phyloP scores from a whole-genome alignment of 2,797 vertebrate species.

The Catostomus latipinnis region DNA sequence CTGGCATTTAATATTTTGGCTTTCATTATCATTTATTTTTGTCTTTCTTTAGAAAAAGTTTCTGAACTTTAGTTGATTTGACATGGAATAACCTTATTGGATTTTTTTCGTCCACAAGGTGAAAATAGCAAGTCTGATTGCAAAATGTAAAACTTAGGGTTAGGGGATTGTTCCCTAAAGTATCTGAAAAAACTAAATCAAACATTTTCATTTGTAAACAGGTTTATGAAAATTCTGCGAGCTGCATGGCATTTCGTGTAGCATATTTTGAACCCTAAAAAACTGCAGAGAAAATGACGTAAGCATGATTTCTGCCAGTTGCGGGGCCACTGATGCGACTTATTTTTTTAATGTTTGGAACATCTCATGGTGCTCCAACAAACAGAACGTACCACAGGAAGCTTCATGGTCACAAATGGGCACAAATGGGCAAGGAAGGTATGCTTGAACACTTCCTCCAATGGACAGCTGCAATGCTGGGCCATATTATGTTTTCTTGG shows the following conservation, averaged over 20 bases:
- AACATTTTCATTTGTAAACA: not conserved
- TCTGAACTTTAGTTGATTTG: too few relatives aligned
- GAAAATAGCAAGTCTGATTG: too few relatives aligned
- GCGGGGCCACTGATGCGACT: not conserved
- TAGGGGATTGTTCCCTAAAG: too few relatives aligned
- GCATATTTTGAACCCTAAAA: not conserved
- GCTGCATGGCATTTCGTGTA: not conserved
- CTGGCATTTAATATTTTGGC: too few relatives aligned
- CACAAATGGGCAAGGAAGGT: not conserved
- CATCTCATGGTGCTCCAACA: not conserved
- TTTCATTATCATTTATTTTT: too few relatives aligned
- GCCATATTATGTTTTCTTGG: constrained; percentile 59
- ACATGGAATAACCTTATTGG: too few relatives aligned
- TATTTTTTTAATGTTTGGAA: constrained; percentile 14
- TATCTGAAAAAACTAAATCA: too few relatives aligned
- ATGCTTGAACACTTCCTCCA: constrained; percentile 30
- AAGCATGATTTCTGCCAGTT: constrained; percentile 5
- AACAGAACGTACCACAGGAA: constrained; percentile 29
- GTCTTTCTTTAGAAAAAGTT: too few relatives aligned
- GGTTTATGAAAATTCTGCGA: not conserved
- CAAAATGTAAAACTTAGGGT: too few relatives aligned
- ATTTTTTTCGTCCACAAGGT: too few relatives aligned
- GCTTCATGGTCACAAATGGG: constrained; percentile 5
- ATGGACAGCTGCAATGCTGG: constrained; percentile 38
- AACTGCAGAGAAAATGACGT: not conserved